Base-by-base conservation (phyloP, 1,140 invertebrate genomes). In the Sarcophaga bullata region DNA sequence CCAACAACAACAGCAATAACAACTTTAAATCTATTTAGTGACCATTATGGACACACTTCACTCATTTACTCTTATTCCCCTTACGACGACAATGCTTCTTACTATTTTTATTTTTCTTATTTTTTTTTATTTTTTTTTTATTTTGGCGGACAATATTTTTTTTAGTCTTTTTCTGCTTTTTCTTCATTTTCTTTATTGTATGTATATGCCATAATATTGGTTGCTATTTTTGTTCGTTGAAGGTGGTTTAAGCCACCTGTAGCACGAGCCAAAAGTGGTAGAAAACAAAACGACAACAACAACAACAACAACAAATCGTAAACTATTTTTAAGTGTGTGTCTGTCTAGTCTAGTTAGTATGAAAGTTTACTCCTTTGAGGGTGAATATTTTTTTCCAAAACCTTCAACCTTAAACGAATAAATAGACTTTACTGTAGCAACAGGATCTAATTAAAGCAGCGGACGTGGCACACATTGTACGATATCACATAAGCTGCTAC, bases 1-100 rank as follows among this genome's bases (percentile, higher is more conserved):
- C 25, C 25, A 37, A 37, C 25, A 37, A 37, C 25, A 37, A 37
- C 25, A 37, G 25, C 25, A 37, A 37, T 37, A 37, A 37, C 25
- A 37, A 37, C 25, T 73, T 8, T 37, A 19, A 9, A 68, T 19
- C 62, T 68, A 68, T 68, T 68, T 19, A 19, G 62, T 19, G 75
- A 50, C 17, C 49, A 78, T 78, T 78, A 78, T 78, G 75, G 75
- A 19, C 75, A 78, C 48, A 78, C 75, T 78, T 49, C 75, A 68
- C 62, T 58, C 54, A 58, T 58, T 58, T n/a, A n/a, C 54, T 58
- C 13, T 13, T 58, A 13, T n/a, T 68, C 62, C n/a, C n/a, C 25
- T 37, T 37, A 4, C 25, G 19, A 19, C 17, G 62, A 68, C 62
- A 62, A 17, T 68, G 15, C 19, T 15, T 68, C 19, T 68, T 68